Percentiles rank a stretch among this genome's conserved stretches.
Evolutionary conservation across 2,113 vertebrate genomes (phyloP).

Genomic region (Brevimyrus niger): DNA sequence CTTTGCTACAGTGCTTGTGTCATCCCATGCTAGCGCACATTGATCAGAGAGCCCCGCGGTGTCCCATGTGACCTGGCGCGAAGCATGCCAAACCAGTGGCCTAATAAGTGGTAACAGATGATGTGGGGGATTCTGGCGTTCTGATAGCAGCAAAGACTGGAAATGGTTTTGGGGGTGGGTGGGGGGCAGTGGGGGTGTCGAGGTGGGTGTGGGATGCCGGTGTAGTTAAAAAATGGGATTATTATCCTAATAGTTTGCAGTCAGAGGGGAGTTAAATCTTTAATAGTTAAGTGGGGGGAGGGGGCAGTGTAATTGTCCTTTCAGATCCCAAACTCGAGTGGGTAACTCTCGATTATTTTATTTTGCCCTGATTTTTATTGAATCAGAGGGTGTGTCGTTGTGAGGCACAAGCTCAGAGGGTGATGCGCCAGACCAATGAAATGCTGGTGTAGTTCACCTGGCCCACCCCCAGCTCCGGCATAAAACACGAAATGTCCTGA

Average conservation of each 20-base stretch:
- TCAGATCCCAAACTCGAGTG: neutral
- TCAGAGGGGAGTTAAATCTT: neutral
- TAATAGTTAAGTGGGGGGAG: neutral
- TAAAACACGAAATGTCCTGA: neutral
- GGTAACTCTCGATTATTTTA: neutral
- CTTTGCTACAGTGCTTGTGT: neutral
- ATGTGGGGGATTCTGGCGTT: slow-evolving; percentile 12
- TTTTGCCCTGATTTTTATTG: neutral
- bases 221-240: neutral
- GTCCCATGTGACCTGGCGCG: slow-evolving; percentile 5
- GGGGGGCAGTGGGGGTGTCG: neutral
- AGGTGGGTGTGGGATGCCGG: neutral
- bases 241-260: neutral
- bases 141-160: slow-evolving; percentile 8
- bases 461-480: neutral
- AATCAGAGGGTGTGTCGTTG: neutral
- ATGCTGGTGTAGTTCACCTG: neutral
- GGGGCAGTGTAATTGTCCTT: neutral
- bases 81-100: slow-evolving; percentile 7
- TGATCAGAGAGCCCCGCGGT: slow-evolving; percentile 7
- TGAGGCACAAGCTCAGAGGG: neutral
- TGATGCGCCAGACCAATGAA: neutral
- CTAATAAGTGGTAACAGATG: slow-evolving; percentile 24
- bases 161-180: neutral
- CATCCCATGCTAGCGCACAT: neutral